A percentile compares a stretch with the other conserved stretches of the same genome.
phyloP scores from a whole-genome alignment of 2,113 vertebrate genomes.

The Hucho hucho region DNA sequence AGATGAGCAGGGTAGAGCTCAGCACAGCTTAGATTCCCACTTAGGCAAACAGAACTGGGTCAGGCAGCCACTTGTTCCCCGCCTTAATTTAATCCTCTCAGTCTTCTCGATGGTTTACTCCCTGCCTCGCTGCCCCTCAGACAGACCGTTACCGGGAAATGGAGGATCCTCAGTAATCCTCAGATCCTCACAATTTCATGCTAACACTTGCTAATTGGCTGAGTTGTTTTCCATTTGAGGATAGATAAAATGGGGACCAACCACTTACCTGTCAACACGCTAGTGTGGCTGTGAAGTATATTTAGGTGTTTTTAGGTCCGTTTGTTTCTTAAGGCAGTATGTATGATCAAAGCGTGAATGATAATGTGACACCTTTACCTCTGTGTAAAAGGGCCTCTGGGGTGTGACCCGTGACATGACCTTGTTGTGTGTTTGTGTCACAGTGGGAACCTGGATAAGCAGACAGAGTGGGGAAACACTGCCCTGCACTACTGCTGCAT shows the following conservation, averaged over 20 bases:
- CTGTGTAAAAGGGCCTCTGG: slow-evolving; percentile 27
- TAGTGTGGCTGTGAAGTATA: neutral
- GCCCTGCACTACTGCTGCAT: slow-evolving; percentile 95
- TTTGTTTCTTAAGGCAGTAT: neutral
- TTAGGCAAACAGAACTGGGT: slow-evolving; percentile 74
- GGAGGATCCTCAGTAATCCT: slow-evolving; percentile 44
- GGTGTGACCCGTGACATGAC: slow-evolving; percentile 15
- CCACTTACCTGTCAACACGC: neutral
- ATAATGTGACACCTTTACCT: slow-evolving; percentile 2
- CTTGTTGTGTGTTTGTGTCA: slow-evolving; percentile 5
- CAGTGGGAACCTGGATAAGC: slow-evolving; percentile 96
- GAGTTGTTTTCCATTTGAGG: neutral
- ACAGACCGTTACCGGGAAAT: slow-evolving; percentile 35
- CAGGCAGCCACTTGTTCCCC: slow-evolving; percentile 61
- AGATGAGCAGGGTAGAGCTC: slow-evolving; percentile 36
- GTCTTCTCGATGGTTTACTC: slow-evolving; percentile 65
- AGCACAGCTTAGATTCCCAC: slow-evolving; percentile 57
- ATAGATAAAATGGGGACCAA: slow-evolving; percentile 1
- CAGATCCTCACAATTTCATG: neutral
- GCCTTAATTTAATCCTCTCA: slow-evolving; percentile 68
- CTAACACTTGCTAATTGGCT: slow-evolving; percentile 21
- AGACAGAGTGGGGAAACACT: slow-evolving; percentile 91
- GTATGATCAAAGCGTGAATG: neutral
- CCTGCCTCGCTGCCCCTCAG: slow-evolving; percentile 44
- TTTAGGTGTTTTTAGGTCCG: neutral